Percentiles rank a stretch among this genome's conserved stretches.
These are phyloP conservation scores for Brachionus rotundiformis DNA, from an alignment of 1,140 invertebrate species.

Conservation along the genomic window DNA sequence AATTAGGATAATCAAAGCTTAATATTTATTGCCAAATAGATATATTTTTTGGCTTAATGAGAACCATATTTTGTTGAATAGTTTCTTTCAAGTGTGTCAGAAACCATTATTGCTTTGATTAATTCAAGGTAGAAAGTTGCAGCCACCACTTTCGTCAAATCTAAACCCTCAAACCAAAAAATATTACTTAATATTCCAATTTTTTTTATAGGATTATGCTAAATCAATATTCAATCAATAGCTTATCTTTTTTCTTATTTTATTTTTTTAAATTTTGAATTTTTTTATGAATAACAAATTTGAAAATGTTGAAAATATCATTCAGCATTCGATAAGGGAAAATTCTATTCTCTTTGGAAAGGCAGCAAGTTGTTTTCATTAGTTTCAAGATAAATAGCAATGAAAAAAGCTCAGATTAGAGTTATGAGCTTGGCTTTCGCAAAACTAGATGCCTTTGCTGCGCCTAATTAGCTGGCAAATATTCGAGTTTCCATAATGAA, in stretches of 20 bases:
- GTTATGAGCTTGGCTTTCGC: not conserved
- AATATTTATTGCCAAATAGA: not conserved
- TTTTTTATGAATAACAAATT: not conserved
- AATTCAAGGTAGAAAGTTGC: not conserved
- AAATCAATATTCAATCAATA: not conserved
- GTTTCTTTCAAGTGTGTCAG: not conserved
- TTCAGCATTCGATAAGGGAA: constrained; percentile 2
- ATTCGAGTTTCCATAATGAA: constrained; percentile 6
- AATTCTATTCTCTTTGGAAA: not conserved
- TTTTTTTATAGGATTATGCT: not conserved
- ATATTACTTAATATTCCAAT: not conserved
- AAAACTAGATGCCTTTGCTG: not conserved
- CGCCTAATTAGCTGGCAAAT: not conserved
- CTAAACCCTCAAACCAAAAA: not conserved
- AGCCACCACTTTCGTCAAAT: not conserved
- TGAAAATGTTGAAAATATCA: constrained; percentile 10
- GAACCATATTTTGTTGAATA: not conserved
- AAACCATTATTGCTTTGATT: not conserved
- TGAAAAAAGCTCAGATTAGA: not conserved
- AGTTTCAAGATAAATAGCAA: not conserved
- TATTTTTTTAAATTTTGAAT: not conserved
- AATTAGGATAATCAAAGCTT: not conserved
- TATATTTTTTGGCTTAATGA: not conserved
- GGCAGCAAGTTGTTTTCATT: constrained; percentile 6
- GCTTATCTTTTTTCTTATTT: not conserved